phyloP scores from a whole-genome alignment of 92 coral and sea anemone species.

The Porites divaricata region DNA sequence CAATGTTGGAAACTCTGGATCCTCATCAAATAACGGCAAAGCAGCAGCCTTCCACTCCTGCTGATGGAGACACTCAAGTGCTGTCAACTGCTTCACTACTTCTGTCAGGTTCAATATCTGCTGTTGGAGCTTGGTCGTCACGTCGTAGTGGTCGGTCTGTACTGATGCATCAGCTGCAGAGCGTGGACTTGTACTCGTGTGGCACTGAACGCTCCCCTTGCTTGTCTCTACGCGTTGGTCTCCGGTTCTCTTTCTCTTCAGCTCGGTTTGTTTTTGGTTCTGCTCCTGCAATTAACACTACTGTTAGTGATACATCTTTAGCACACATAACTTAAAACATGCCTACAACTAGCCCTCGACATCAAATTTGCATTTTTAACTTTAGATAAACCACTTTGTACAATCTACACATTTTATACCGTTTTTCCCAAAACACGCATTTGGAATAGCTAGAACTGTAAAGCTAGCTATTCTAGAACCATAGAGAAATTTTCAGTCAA shows the following conservation, averaged over 20 bases:
- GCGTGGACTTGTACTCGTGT: neutral
- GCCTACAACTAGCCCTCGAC: no score
- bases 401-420: no score
- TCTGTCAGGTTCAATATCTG: constrained; percentile 29
- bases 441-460: no score
- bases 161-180: constrained; percentile 26
- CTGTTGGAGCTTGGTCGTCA: constrained; percentile 15
- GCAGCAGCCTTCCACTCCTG: constrained; percentile 9
- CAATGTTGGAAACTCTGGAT: constrained; percentile 10
- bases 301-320: neutral
- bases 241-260: constrained; percentile 5
- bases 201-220: constrained; percentile 31
- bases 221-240: neutral
- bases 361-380: no score
- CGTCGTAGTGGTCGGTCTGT: constrained; percentile 37
- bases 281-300: constrained; percentile 9
- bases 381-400: no score
- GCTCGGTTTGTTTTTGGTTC: constrained; percentile 6
- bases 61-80: constrained; percentile 13
- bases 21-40: constrained; percentile 11
- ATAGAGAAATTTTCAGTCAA: no score
- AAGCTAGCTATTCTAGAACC: no score
- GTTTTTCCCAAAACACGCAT: no score
- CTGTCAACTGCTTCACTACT: constrained; percentile 16
- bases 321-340: no score